phyloP scores from a whole-genome alignment of 2,888 invertebrate species.

The Lasioglossum calceatum region DNA sequence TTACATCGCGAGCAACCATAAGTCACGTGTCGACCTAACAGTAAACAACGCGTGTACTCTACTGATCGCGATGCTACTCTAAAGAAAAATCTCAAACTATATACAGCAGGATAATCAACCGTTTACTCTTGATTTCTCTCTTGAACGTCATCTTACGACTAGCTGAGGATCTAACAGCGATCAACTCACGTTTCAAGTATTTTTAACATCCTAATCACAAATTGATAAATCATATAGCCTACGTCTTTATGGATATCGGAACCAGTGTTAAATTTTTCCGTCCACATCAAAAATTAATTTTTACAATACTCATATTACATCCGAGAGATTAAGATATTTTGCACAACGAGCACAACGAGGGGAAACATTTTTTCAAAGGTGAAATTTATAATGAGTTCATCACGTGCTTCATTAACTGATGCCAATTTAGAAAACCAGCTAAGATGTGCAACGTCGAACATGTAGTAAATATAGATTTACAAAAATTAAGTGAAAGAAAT shows the following conservation, averaged over 20 bases:
- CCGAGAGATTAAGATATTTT: no score
- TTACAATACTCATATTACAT: no score
- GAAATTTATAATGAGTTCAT: no score
- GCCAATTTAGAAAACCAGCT: no score
- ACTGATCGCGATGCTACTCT: background rate
- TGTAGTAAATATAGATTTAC: no score
- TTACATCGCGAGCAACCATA: background rate
- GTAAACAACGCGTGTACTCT: background rate
- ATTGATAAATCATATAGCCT: background rate
- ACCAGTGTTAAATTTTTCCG: no score
- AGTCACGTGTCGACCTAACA: background rate
- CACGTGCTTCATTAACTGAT: no score
- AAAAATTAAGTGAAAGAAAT: no score
- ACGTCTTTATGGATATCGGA: background rate
- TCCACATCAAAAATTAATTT: no score
- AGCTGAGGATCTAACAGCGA: background rate
- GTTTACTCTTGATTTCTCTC: background rate
- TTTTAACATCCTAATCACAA: background rate
- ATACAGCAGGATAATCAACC: background rate
- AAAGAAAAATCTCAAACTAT: background rate
- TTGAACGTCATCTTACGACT: background rate
- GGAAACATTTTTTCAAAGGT: no score
- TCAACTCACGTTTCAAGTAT: background rate
- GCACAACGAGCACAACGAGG: no score
- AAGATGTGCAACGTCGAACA: no score